phyloP scores from a whole-genome alignment of 1,140 invertebrate genomes.

The Triops cancriformis region DNA sequence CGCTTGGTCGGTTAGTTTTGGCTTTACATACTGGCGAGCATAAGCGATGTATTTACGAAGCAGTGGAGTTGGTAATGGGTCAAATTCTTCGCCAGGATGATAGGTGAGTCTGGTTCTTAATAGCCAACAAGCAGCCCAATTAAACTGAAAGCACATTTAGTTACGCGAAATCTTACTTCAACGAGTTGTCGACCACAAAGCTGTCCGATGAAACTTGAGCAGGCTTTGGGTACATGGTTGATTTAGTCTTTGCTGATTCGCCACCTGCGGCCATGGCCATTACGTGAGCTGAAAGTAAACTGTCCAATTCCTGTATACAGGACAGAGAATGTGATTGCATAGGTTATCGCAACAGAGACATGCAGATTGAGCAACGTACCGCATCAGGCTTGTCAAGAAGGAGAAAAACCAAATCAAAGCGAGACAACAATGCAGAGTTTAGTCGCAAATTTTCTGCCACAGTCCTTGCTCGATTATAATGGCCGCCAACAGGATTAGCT shows the following conservation, averaged over 20 bases:
- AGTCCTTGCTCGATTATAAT: slow-evolving; percentile 79
- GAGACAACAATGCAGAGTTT: slow-evolving; percentile 69
- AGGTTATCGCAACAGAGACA: background rate
- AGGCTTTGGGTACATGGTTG: background rate
- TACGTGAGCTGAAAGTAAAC: slow-evolving; percentile 69
- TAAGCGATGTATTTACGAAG: slow-evolving; percentile 87
- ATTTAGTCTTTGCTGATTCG: slow-evolving; percentile 8
- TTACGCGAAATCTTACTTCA: background rate
- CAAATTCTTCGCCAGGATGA: slow-evolving; percentile 50
- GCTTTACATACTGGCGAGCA: slow-evolving; percentile 78
- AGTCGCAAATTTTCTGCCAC: slow-evolving; percentile 85
- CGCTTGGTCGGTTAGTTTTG: slow-evolving; percentile 62
- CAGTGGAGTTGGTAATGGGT: slow-evolving; percentile 43
- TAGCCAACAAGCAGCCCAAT: slow-evolving; percentile 22
- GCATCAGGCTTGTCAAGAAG: slow-evolving; percentile 76
- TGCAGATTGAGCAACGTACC: slow-evolving; percentile 39
- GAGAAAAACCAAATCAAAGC: slow-evolving; percentile 91
- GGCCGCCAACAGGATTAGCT: slow-evolving; percentile 80
- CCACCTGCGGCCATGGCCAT: slow-evolving; percentile 58
- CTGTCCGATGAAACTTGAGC: background rate
- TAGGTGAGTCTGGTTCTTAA: slow-evolving; percentile 54
- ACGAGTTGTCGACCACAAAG: background rate
- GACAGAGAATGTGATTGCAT: slow-evolving; percentile 31
- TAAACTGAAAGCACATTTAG: background rate
- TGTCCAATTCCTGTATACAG: slow-evolving; percentile 54